Conservation (phyloP, 2,888 invertebrate genomes). For the Clanis bilineata region DNA sequence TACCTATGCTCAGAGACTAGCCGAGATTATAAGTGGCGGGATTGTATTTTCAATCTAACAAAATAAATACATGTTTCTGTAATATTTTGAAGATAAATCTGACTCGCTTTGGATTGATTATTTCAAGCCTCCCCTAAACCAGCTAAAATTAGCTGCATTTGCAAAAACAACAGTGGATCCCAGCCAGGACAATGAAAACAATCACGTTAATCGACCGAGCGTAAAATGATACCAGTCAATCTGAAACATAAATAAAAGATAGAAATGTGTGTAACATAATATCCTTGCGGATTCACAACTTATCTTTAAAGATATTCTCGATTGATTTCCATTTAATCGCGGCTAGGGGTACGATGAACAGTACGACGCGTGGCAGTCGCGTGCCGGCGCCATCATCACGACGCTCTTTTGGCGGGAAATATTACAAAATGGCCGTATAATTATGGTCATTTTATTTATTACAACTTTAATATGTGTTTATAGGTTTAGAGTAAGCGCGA, state of each 20-base stretch:
- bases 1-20: too few species aligned
- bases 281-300: conserved; percentile 65
- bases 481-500: not conserved
- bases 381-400: conserved; percentile 62
- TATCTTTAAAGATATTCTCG: conserved; percentile 57
- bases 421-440: conserved; percentile 9
- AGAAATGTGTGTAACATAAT: conserved; percentile 68
- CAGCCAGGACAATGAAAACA: conserved; percentile 60
- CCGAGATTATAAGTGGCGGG: too few species aligned
- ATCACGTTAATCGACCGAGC: conserved; percentile 44
- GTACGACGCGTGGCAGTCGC: conserved; percentile 63
- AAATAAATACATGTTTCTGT: too few species aligned
- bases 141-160: conserved; percentile 37
- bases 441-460: conserved; percentile 15
- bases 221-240: conserved; percentile 73
- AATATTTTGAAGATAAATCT: not conserved
- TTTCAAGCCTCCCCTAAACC: not conserved
- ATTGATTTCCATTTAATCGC: conserved; percentile 66
- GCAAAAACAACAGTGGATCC: conserved; percentile 42
- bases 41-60: too few species aligned
- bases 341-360: conserved; percentile 49
- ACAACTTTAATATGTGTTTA: not conserved
- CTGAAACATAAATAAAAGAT: conserved; percentile 76
- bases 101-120: not conserved
- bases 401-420: conserved; percentile 44